Conservation (phyloP, 2,888 invertebrate genomes). For the Branchipolynoe longqiensis region DNA sequence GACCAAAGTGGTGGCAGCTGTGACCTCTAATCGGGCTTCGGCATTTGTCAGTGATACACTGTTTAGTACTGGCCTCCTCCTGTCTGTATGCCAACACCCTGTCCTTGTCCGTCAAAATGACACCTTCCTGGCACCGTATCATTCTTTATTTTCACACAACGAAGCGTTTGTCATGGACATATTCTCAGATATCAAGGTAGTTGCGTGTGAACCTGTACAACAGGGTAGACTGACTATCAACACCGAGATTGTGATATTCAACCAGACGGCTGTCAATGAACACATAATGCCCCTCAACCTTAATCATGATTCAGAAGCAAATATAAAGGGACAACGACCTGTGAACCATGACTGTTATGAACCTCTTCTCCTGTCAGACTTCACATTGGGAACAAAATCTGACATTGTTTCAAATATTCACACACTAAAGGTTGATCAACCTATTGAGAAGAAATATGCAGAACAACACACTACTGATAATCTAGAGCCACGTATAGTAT, state of each 20-base stretch:
- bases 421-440: not conserved
- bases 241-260: constrained; percentile 48
- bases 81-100: constrained; percentile 49
- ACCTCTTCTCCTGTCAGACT: constrained; percentile 15
- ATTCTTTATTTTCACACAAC: not conserved
- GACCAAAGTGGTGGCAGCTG: constrained; percentile 16
- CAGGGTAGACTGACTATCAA: constrained; percentile 46
- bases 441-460: not conserved
- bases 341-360: not conserved
- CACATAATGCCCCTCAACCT: too few species aligned
- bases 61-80: constrained; percentile 40
- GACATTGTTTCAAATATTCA: not conserved
- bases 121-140: constrained; percentile 9
- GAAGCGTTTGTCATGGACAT: constrained; percentile 10
- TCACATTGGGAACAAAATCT: not conserved
- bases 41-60: constrained; percentile 13
- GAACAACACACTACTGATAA: not conserved
- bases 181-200: constrained; percentile 48
- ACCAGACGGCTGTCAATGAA: not conserved
- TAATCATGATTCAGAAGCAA: not conserved
- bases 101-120: constrained; percentile 39
- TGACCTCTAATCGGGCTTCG: not conserved
- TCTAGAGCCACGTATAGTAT: not conserved
- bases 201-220: constrained; percentile 31
- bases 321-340: not conserved